These are phyloP conservation scores for Procavia capensis DNA, from an alignment of 2,113 vertebrate genomes.

Conservation along the genomic window DNA sequence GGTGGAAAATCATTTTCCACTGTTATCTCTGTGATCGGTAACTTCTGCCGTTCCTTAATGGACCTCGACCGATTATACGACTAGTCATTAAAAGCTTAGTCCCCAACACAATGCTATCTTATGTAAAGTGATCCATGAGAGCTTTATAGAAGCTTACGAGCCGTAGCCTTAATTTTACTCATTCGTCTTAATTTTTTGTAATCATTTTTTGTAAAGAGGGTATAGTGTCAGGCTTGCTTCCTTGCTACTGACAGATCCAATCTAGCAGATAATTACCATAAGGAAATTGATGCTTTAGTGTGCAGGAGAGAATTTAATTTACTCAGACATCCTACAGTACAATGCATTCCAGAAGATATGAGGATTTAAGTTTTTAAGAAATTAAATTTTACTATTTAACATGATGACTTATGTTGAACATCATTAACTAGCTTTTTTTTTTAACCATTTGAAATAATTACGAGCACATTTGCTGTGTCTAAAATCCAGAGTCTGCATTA, in stretches of 20 bases:
- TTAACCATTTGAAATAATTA: constrained; percentile 98
- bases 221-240: constrained; percentile 99
- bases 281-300: constrained; percentile 99
- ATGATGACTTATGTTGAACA: constrained; percentile 98
- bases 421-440: constrained; percentile 93
- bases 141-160: constrained; percentile 93
- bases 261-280: constrained; percentile 99
- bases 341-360: constrained; percentile 99
- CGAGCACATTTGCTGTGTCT: constrained; percentile 91
- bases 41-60: constrained; percentile 89
- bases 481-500: constrained; percentile 90
- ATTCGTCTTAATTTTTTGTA: constrained; percentile 99
- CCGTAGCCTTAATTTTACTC: constrained; percentile 97
- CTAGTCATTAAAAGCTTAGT: constrained; percentile 95
- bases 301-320: constrained; percentile 99
- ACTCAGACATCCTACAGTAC: constrained; percentile 98
- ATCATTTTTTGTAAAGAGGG: constrained; percentile 98
- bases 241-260: constrained; percentile 99
- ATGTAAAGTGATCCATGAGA: constrained; percentile 93
- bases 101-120: constrained; percentile 93
- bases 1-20: constrained; percentile 88
- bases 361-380: constrained; percentile 96
- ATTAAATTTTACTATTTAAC: constrained; percentile 99
- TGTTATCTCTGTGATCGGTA: constrained; percentile 88
- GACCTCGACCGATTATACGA: constrained; percentile 94